A percentile compares a stretch with the other conserved stretches of the same genome.
Evolutionary conservation across 2,797 vertebrate genomes (phyloP).

Genomic region (Amblyraja radiata): DNA sequence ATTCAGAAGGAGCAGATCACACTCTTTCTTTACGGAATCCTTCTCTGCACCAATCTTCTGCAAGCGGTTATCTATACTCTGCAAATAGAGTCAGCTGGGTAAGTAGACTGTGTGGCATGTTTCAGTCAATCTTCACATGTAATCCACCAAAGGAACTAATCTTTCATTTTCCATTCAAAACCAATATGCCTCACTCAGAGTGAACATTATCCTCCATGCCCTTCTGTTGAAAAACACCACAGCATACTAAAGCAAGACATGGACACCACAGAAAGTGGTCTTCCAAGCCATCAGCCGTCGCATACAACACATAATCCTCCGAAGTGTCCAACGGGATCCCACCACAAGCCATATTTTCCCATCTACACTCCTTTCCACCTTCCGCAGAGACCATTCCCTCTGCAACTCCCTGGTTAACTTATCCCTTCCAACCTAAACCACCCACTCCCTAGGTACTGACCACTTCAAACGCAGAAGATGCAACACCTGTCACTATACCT

Average conservation of each 20-base stretch:
- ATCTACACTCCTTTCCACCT: too few relatives aligned
- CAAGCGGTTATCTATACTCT: slow-evolving; percentile 64
- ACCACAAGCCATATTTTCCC: too few relatives aligned
- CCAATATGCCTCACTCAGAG: neutral
- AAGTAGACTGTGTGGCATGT: slow-evolving; percentile 36
- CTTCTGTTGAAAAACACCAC: neutral
- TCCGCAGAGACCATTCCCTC: too few relatives aligned
- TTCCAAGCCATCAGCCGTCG: too few relatives aligned
- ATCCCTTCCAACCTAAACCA: too few relatives aligned
- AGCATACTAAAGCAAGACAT: neutral
- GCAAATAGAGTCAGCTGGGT: slow-evolving; percentile 15
- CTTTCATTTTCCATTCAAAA: neutral
- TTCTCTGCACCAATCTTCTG: slow-evolving; percentile 69
- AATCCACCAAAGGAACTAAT: neutral
- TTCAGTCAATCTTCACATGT: neutral
- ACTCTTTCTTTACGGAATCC: slow-evolving; percentile 62
- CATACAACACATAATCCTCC: too few relatives aligned
- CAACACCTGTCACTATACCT: too few relatives aligned
- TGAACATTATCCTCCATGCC: fast-evolving
- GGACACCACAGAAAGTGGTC: neutral
- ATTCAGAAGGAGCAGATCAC: slow-evolving; percentile 66
- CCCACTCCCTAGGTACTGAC: too few relatives aligned
- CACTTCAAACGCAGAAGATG: too few relatives aligned
- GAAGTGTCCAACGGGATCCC: too few relatives aligned
- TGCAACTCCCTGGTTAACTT: too few relatives aligned